Evolutionary conservation across 2,888 invertebrate species (phyloP).

Genomic region (Heliconius hortense): DNA sequence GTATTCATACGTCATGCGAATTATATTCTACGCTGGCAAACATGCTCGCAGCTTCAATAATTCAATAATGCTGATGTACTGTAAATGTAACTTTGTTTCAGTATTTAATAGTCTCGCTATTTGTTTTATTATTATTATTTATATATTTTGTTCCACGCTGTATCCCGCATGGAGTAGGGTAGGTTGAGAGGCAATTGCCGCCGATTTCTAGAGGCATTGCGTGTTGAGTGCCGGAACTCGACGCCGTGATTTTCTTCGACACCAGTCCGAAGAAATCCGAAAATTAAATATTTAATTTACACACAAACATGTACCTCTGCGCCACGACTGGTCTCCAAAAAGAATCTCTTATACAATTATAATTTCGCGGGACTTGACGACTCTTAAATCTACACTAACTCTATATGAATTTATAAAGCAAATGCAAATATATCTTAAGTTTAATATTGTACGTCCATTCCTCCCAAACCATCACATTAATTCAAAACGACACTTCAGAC

Average conservation of each 20-base stretch:
- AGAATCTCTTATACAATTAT: not conserved
- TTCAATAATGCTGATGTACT: conserved; percentile 2
- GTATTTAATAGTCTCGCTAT: not conserved
- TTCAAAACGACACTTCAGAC: not conserved
- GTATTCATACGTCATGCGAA: not conserved
- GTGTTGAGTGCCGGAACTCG: not conserved
- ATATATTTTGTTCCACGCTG: not conserved
- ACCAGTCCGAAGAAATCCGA: not conserved
- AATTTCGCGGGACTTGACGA: no score
- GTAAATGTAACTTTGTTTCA: not conserved
- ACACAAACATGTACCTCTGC: not conserved
- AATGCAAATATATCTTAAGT: no score
- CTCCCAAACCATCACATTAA: not conserved
- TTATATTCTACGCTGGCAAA: not conserved
- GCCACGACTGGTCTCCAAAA: not conserved
- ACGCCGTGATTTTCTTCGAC: not conserved
- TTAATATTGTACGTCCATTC: no score
- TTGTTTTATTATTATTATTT: not conserved
- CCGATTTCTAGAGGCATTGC: not conserved
- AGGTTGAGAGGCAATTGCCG: not conserved
- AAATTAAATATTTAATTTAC: not conserved
- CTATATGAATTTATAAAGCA: no score
- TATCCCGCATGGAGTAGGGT: not conserved
- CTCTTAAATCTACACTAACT: no score
- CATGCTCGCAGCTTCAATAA: conserved; percentile 1